Conservation (phyloP, 1,140 invertebrate species). For the Drosophila bifasciata region DNA sequence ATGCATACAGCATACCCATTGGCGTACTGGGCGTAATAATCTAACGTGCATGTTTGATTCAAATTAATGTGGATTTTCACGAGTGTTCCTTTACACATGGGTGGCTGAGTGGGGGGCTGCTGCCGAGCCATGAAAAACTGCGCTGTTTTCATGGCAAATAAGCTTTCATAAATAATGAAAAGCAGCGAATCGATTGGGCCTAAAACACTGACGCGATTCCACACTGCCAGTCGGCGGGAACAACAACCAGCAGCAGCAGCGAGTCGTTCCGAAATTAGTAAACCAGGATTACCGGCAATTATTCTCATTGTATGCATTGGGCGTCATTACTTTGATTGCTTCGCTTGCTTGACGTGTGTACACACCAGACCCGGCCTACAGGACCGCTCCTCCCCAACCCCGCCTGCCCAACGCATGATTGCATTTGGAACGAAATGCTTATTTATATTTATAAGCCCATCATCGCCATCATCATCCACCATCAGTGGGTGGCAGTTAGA, state of each 20-base stretch:
- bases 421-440: slow-evolving; percentile 67
- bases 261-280: slow-evolving; percentile 69
- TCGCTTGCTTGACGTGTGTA: slow-evolving; percentile 60
- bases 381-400: background rate
- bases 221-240: slow-evolving; percentile 18
- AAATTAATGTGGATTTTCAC: slow-evolving; percentile 17
- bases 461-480: slow-evolving; percentile 24
- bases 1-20: too few relatives aligned
- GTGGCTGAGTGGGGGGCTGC: too few relatives aligned
- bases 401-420: slow-evolving; percentile 62
- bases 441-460: slow-evolving; percentile 80
- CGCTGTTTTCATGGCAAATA: slow-evolving; percentile 69
- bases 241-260: slow-evolving; percentile 26
- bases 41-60: slow-evolving; percentile 55
- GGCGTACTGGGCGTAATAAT: slow-evolving; percentile 3
- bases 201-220: slow-evolving; percentile 44
- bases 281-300: slow-evolving; percentile 78
- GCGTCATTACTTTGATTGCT: slow-evolving; percentile 77
- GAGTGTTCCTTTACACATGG: too few relatives aligned
- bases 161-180: slow-evolving; percentile 78
- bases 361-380: background rate
- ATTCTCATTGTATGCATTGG: slow-evolving; percentile 79
- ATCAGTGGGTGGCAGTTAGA: slow-evolving; percentile 35
- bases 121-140: slow-evolving; percentile 9
- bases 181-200: slow-evolving; percentile 46